phyloP scores from a whole-genome alignment of 1,140 invertebrate species.

The Antheraea pernyi region DNA sequence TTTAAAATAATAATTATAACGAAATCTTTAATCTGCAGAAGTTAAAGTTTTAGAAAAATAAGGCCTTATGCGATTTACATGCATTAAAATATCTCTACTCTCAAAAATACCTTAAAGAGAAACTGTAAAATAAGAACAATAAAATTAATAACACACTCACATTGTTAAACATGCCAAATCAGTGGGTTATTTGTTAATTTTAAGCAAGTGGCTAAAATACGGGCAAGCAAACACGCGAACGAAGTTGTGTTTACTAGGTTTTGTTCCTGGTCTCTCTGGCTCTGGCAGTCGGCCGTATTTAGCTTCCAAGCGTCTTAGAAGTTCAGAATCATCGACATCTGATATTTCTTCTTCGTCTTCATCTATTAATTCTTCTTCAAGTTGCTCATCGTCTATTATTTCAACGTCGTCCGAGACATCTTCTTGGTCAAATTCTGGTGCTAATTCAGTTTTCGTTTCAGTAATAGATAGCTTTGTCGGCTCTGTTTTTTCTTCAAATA shows the following conservation, averaged over 20 bases:
- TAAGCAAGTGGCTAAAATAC: slow-evolving; percentile 42
- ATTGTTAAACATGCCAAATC: slow-evolving; percentile 56
- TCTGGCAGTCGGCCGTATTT: slow-evolving; percentile 85
- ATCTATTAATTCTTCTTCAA: slow-evolving; percentile 69
- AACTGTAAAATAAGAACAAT: background rate
- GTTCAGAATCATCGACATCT: slow-evolving; percentile 82
- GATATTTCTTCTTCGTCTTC: slow-evolving; percentile 81
- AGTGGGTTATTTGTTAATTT: slow-evolving; percentile 42
- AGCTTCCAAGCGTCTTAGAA: slow-evolving; percentile 84
- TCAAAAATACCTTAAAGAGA: slow-evolving; percentile 11
- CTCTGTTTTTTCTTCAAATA: slow-evolving; percentile 59
- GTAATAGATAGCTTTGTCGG: slow-evolving; percentile 27
- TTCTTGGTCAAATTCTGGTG: slow-evolving; percentile 38
- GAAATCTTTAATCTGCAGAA: background rate
- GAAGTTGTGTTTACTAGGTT: slow-evolving; percentile 72
- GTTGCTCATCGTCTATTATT: slow-evolving; percentile 72
- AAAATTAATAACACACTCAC: slow-evolving; percentile 44
- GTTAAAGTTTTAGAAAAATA: background rate
- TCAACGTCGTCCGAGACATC: slow-evolving; percentile 76
- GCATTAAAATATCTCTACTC: background rate
- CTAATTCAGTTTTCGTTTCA: slow-evolving; percentile 14
- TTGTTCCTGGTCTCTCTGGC: slow-evolving; percentile 73
- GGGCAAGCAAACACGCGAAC: slow-evolving; percentile 46
- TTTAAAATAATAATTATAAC: slow-evolving; percentile 17
- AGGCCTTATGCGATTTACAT: background rate